phyloP scores from a whole-genome alignment of 2,888 invertebrate genomes.

The Eucera pruinosa region DNA sequence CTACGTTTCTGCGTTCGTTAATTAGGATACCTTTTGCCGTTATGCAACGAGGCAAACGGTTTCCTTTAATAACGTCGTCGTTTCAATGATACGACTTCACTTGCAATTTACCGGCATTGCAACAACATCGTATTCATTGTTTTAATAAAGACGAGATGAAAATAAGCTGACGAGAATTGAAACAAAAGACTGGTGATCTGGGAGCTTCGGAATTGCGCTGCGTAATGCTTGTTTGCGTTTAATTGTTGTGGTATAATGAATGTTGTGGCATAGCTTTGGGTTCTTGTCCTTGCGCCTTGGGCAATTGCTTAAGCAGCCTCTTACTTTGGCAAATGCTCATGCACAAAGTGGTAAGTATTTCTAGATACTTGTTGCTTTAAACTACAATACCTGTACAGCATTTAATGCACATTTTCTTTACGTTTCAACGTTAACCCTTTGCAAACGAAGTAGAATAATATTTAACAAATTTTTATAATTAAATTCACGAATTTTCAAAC shows the following conservation, averaged over 20 bases:
- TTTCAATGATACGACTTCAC: conserved; percentile 6
- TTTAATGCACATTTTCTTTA: too few relatives aligned
- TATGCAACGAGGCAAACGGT: not conserved
- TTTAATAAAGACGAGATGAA: conserved; percentile 2
- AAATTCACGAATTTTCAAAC: too few relatives aligned
- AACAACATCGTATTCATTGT: not conserved
- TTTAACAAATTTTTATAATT: too few relatives aligned
- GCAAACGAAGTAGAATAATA: too few relatives aligned
- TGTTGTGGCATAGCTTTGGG: too few relatives aligned
- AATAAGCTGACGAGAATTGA: not conserved
- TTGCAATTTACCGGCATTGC: not conserved
- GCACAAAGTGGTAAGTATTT: too few relatives aligned
- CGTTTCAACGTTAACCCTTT: too few relatives aligned
- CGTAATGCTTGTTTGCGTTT: conserved; percentile 1
- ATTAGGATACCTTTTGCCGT: not conserved
- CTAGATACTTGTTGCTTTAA: too few relatives aligned
- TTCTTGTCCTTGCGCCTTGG: not conserved
- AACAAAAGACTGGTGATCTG: conserved; percentile 6
- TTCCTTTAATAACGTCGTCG: conserved; percentile 26
- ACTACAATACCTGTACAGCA: too few relatives aligned
- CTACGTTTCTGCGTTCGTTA: conserved; percentile 29
- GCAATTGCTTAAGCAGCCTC: too few relatives aligned
- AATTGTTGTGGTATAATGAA: not conserved
- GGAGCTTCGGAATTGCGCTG: not conserved
- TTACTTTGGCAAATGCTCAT: too few relatives aligned